Conservation (phyloP, 2,888 invertebrate species). For the Tricholauxania praeusta region DNA sequence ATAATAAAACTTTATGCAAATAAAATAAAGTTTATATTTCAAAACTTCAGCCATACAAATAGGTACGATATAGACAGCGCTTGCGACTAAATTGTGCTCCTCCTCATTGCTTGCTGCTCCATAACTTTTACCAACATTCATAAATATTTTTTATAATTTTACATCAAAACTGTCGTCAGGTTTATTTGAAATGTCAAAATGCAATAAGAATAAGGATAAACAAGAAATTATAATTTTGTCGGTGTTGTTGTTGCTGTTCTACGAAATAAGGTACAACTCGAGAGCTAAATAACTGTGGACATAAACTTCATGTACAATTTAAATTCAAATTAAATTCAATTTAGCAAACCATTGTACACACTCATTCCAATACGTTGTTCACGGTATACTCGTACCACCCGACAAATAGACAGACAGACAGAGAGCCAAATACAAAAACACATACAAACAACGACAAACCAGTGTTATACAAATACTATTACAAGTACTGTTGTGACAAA, state of each 20-base stretch:
- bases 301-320: conserved; percentile 51
- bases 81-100: too few relatives aligned
- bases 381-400: neutral
- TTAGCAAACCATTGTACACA: conserved; percentile 45
- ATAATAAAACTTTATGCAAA: conserved; percentile 44
- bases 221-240: conserved; percentile 21
- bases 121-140: too few relatives aligned
- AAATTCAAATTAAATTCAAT: conserved; percentile 65
- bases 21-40: conserved; percentile 38
- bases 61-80: neutral
- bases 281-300: conserved; percentile 18
- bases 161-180: conserved; percentile 46
- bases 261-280: conserved; percentile 10
- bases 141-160: conserved; percentile 36
- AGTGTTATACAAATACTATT: neutral
- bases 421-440: conserved; percentile 20
- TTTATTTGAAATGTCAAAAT: conserved; percentile 44
- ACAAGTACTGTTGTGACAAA: neutral
- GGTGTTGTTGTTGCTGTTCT: conserved; percentile 15
- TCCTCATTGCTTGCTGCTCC: too few relatives aligned
- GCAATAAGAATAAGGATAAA: conserved; percentile 28
- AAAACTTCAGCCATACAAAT: neutral
- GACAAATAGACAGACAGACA: neutral
- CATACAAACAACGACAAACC: conserved; percentile 17
- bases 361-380: conserved; percentile 29